Evolutionary conservation across 2,888 invertebrate genomes (phyloP).

Genomic region (Apamea sordens): DNA sequence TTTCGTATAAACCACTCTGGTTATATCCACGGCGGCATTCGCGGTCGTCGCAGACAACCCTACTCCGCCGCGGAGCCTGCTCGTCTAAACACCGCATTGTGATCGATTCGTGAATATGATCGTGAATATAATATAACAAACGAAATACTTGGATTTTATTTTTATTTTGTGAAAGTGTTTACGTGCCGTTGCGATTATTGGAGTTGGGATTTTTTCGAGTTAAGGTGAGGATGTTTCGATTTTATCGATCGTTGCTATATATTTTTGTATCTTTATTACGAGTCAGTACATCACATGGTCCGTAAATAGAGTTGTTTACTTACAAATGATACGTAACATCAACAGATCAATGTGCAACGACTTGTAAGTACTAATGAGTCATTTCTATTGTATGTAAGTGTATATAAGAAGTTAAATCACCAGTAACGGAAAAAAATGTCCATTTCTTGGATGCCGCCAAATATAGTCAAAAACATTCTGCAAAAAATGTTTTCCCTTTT

Average conservation of each 20-base stretch:
- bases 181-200: conserved; percentile 45
- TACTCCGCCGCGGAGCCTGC: conserved; percentile 55
- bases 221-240: conserved; percentile 55
- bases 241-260: not conserved
- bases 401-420: not conserved
- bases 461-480: not conserved
- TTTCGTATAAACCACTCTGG: conserved; percentile 67
- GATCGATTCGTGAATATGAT: conserved; percentile 60
- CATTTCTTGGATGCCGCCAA: not conserved
- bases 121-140: conserved; percentile 39
- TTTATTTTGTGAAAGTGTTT: conserved; percentile 61
- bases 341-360: conserved; percentile 7
- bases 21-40: conserved; percentile 63
- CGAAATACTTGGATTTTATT: conserved; percentile 26
- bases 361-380: not conserved
- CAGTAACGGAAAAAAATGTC: not conserved
- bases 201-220: conserved; percentile 54
- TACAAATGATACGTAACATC: conserved; percentile 7
- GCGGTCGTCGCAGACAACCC: conserved; percentile 60
- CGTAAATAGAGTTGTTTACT: conserved; percentile 33
- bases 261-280: not conserved
- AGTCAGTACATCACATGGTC: not conserved
- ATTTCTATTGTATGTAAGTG: not conserved
- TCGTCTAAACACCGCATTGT: conserved; percentile 55
- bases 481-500: not conserved